phyloP scores from a whole-genome alignment of 2,797 vertebrate genomes.

The Dipus sagitta region DNA sequence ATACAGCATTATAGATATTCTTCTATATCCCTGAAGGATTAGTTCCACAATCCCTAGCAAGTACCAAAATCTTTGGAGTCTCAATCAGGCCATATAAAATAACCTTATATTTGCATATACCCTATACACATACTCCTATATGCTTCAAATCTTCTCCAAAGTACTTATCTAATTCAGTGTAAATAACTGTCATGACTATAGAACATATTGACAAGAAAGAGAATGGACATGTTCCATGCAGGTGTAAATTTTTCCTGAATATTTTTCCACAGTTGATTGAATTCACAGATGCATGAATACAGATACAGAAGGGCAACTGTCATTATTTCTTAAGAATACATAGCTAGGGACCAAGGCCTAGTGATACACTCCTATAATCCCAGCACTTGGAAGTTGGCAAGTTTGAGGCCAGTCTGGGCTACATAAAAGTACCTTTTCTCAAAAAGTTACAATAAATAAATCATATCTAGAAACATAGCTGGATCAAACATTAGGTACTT shows the following conservation, averaged over 20 bases:
- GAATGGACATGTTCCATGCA: accelerated
- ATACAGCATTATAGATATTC: not conserved
- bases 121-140: accelerated
- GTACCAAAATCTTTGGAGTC: not conserved
- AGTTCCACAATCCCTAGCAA: not conserved
- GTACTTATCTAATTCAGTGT: not conserved
- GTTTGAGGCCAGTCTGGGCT: not conserved
- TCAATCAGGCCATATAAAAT: not conserved
- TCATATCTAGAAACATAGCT: conserved; percentile 11
- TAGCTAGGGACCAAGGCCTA: not conserved
- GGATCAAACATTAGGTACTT: not conserved
- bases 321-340: conserved; percentile 16
- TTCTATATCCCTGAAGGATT: not conserved
- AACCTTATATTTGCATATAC: not conserved
- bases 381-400: not conserved
- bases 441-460: not conserved
- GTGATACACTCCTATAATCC: not conserved
- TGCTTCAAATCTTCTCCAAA: not conserved
- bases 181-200: not conserved
- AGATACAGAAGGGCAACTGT: not conserved
- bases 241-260: not conserved
- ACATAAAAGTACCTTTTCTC: not conserved
- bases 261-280: too few relatives aligned
- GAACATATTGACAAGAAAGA: not conserved
- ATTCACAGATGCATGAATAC: too few relatives aligned